Evolutionary conservation across 2,888 invertebrate genomes (phyloP).

Genomic region (Bombylius discolor): DNA sequence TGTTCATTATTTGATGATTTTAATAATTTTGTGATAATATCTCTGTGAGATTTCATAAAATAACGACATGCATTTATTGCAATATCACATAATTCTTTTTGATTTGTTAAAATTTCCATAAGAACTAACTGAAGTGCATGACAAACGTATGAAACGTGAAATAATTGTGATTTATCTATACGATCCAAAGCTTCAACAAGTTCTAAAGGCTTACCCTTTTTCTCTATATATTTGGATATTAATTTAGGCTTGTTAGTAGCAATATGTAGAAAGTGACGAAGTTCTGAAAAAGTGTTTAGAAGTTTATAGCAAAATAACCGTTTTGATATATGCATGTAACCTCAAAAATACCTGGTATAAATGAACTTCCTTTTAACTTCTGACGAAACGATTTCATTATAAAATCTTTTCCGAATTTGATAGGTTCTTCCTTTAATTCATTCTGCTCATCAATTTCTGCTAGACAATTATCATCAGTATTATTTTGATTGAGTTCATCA

Average conservation of each 20-base stretch:
- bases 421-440: conserved; percentile 20
- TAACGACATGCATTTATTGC: conserved; percentile 56
- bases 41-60: conserved; percentile 53
- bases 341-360: conserved; percentile 39
- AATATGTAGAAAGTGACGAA: conserved; percentile 49
- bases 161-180: conserved; percentile 46
- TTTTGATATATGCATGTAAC: background rate
- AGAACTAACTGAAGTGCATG: conserved; percentile 52
- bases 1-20: conserved; percentile 42
- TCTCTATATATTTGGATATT: conserved; percentile 50
- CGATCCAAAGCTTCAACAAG: conserved; percentile 50
- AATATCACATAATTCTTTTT: conserved; percentile 44
- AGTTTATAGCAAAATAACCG: background rate
- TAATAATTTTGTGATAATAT: conserved; percentile 53
- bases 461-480: background rate
- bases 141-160: conserved; percentile 47
- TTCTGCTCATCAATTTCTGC: conserved; percentile 13
- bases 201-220: conserved; percentile 58
- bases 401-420: conserved; percentile 35
- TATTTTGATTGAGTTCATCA: background rate
- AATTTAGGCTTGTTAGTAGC: conserved; percentile 42
- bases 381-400: conserved; percentile 47
- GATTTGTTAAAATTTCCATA: conserved; percentile 50
- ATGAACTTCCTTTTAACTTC: conserved; percentile 42
- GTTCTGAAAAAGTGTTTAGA: conserved; percentile 33